Percentiles rank a stretch among this genome's conserved stretches.
Conservation (phyloP, 2,888 invertebrate genomes). For the Cryptocephalus moraei region DNA sequence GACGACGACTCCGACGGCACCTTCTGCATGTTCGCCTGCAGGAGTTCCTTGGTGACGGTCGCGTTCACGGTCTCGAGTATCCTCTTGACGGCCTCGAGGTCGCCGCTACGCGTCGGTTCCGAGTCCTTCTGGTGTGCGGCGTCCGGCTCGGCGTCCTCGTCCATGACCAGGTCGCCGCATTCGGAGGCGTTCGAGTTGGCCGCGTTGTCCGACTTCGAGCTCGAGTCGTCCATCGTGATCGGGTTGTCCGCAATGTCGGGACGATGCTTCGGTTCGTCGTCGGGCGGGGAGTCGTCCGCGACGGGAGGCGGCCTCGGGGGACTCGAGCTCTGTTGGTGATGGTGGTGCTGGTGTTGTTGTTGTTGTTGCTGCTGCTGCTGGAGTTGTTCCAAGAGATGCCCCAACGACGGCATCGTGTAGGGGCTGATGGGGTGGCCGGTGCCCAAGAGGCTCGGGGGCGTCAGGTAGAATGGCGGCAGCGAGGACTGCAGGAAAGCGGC, state of each 20-base stretch:
- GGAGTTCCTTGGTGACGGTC: slow-evolving; percentile 62
- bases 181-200: slow-evolving; percentile 35
- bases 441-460: slow-evolving; percentile 42
- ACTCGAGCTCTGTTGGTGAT: slow-evolving; percentile 32
- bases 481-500: slow-evolving; percentile 47
- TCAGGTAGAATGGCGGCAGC: slow-evolving; percentile 50
- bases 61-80: slow-evolving; percentile 67
- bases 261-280: slow-evolving; percentile 37
- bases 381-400: slow-evolving; percentile 57
- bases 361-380: slow-evolving; percentile 40
- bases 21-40: slow-evolving; percentile 59
- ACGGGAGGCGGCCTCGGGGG: slow-evolving; percentile 41
- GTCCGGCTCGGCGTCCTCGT: slow-evolving; percentile 49
- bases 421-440: slow-evolving; percentile 31
- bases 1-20: slow-evolving; percentile 46
- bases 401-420: slow-evolving; percentile 47
- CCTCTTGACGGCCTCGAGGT: slow-evolving; percentile 55
- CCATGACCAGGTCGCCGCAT: slow-evolving; percentile 54
- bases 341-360: slow-evolving; percentile 39
- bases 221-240: slow-evolving; percentile 11
- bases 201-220: slow-evolving; percentile 34
- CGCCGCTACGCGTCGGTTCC: slow-evolving; percentile 38
- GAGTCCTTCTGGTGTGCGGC: slow-evolving; percentile 17
- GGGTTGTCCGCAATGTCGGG: slow-evolving; percentile 35
- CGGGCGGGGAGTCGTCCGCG: slow-evolving; percentile 31